Evolutionary conservation across 1,140 invertebrate species (phyloP), one percentile per base, ranked within the genome.

Genomic region (Charaxes varanes): DNA sequence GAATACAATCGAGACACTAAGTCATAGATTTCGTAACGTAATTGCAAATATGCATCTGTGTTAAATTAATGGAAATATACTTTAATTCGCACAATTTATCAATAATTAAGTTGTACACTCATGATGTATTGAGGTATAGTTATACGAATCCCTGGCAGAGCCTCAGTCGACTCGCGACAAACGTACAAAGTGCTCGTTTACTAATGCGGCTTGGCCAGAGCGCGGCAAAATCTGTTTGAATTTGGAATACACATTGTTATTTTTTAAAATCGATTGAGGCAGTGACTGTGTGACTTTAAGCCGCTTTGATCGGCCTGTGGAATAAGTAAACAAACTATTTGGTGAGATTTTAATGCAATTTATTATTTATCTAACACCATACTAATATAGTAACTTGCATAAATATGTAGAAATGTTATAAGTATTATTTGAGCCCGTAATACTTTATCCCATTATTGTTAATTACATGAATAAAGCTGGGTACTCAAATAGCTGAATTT

Each of bases 71-170:
- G n/a, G 27, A 14, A 28, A 15, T 15, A 7, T 6, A 4, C 12
- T 7, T 6, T 8, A 15, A 2, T 15, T 6, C 12, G 27, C 27
- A 10, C 12, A 28, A 14, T 7, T 14, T 6, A 28, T 24, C 22
- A 3, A 8, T 8, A 14, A 14, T 15, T 6, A 28, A 14, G 18
- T 24, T 23, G 21, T 23, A 13, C 23, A 26, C 11, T 23, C n/a
- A 28, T 32, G 56, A 65, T 66, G 57, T 65, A 58, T 73, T 68
- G 64, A 65, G 57, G 65, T 60, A 43, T 55, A 55, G 33, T 41
- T 44, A 30, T 49, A 22, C 41, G 2, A 6, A 15, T 4, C 10
- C 7, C 36, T 32, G 44, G 26, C 17, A 41, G 27, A 56, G 37
- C 44, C 53, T 30, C 59, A 79, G 74, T 79, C 63, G 62, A 41